Conservation (phyloP, 1,140 invertebrate genomes). For the Chrysopa pallens region DNA sequence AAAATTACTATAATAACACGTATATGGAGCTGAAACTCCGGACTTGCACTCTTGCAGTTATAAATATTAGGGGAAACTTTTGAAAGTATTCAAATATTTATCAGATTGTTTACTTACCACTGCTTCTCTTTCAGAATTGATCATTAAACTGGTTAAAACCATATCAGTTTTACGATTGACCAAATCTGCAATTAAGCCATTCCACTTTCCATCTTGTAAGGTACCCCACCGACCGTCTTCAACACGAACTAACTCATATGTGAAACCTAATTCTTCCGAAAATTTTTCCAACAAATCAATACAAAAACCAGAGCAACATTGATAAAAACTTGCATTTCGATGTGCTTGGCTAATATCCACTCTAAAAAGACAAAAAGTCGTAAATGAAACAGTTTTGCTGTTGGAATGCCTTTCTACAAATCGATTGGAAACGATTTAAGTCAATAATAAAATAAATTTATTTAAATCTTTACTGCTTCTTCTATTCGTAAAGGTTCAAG, state of each 20-base stretch:
- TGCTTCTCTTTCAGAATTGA: slow-evolving; percentile 86
- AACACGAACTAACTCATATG: slow-evolving; percentile 84
- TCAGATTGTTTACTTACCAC: slow-evolving; percentile 31
- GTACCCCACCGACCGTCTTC: slow-evolving; percentile 93
- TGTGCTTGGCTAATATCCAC: slow-evolving; percentile 58
- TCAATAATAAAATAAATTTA: too few relatives aligned
- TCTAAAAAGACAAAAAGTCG: slow-evolving; percentile 27
- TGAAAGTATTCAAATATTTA: too few relatives aligned
- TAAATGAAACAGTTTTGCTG: too few relatives aligned
- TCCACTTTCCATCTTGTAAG: slow-evolving; percentile 82
- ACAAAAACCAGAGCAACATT: slow-evolving; percentile 95
- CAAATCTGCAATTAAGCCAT: slow-evolving; percentile 85
- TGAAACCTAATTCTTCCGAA: slow-evolving; percentile 85
- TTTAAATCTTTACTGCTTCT: too few relatives aligned
- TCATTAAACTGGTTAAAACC: slow-evolving; percentile 92
- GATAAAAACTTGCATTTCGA: slow-evolving; percentile 66
- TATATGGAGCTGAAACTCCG: too few relatives aligned
- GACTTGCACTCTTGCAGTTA: too few relatives aligned
- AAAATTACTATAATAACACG: too few relatives aligned
- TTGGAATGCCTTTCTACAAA: too few relatives aligned
- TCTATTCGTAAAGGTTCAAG: too few relatives aligned
- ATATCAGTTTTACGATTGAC: slow-evolving; percentile 89
- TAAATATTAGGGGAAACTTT: too few relatives aligned
- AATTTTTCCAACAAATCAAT: slow-evolving; percentile 87
- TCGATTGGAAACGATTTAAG: too few relatives aligned